Evolutionary conservation across 1,140 invertebrate species (phyloP).

Genomic region (Bombus turneri): DNA sequence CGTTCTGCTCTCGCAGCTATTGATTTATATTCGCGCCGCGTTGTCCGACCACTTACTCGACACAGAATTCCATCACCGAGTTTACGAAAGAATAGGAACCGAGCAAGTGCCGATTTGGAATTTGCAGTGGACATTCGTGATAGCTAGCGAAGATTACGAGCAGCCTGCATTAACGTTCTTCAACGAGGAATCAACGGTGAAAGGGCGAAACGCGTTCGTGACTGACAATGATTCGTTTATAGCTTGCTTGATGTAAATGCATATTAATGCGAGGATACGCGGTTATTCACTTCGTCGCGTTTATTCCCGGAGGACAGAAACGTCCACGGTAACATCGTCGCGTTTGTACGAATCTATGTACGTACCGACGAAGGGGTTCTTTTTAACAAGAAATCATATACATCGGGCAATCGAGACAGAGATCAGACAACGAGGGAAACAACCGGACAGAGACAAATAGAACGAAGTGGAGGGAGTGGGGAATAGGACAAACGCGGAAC

Average conservation of each 20-base stretch:
- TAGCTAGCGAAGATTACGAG: not conserved
- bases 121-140: not conserved
- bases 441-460: not conserved
- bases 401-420: slow-evolving; percentile 5
- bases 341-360: too few relatives aligned
- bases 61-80: not conserved
- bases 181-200: not conserved
- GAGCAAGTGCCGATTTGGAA: not conserved
- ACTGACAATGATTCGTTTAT: not conserved
- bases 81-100: not conserved
- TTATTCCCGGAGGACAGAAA: too few relatives aligned
- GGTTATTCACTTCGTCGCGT: slow-evolving; percentile 45
- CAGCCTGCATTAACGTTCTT: not conserved
- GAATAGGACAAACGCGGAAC: slow-evolving; percentile 42
- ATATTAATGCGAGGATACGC: too few relatives aligned
- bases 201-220: not conserved
- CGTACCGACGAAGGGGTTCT: too few relatives aligned
- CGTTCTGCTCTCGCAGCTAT: slow-evolving; percentile 12
- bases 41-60: slow-evolving; percentile 29
- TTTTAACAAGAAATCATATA: slow-evolving; percentile 28
- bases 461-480: not conserved
- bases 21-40: slow-evolving; percentile 48
- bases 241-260: too few relatives aligned
- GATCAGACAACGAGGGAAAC: not conserved
- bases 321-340: too few relatives aligned